phyloP scores from a whole-genome alignment of 2,888 invertebrate species.

The Sinohyriopsis cumingii region DNA sequence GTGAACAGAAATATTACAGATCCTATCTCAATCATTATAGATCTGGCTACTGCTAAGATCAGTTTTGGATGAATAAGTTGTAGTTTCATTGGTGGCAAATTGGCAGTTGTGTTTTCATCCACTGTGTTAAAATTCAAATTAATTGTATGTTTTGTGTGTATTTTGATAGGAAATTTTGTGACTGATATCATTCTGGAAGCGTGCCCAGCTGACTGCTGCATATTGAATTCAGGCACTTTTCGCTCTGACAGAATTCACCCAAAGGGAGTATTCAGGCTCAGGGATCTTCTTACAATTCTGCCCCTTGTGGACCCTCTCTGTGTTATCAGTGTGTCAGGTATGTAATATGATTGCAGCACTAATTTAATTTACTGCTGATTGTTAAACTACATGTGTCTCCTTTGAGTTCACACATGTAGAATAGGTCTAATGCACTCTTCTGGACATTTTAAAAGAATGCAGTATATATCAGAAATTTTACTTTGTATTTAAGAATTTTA shows the following conservation, averaged over 20 bases:
- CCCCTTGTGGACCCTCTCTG: slow-evolving; percentile 90
- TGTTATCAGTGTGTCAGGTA: slow-evolving; percentile 82
- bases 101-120: too few relatives aligned
- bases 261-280: slow-evolving; percentile 87
- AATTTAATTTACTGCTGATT: not conserved
- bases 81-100: too few relatives aligned
- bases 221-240: slow-evolving; percentile 91
- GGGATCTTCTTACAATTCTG: slow-evolving; percentile 86
- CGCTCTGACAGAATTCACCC: slow-evolving; percentile 85
- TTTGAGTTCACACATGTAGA: too few relatives aligned
- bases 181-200: slow-evolving; percentile 79
- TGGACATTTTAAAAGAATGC: too few relatives aligned
- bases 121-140: not conserved
- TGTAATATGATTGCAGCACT: slow-evolving; percentile 11
- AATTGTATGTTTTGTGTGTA: not conserved
- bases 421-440: too few relatives aligned
- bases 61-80: too few relatives aligned
- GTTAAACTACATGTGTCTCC: too few relatives aligned
- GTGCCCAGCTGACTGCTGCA: slow-evolving; percentile 87
- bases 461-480: too few relatives aligned
- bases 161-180: slow-evolving; percentile 75
- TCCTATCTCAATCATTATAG: too few relatives aligned
- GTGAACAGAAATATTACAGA: too few relatives aligned
- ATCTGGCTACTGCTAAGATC: too few relatives aligned
- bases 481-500: too few relatives aligned